Evolutionary conservation across 2,797 vertebrate species (phyloP).

Genomic region (Cossypha dichroa): DNA sequence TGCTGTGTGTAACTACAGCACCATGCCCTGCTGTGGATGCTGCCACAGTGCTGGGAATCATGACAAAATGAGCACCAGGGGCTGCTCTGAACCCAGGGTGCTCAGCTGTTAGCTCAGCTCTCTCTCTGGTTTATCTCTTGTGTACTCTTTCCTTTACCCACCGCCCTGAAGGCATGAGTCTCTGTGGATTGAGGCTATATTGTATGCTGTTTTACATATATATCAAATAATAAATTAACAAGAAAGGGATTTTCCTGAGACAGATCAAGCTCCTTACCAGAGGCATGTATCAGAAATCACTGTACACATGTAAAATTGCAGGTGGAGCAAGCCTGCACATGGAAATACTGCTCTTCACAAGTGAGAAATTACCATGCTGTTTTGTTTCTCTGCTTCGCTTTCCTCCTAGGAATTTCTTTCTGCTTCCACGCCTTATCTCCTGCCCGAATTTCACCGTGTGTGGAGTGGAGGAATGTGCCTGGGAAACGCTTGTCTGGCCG

Average conservation of each 20-base stretch:
- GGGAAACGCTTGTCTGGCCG: background rate
- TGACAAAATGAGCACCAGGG: background rate
- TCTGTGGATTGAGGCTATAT: background rate
- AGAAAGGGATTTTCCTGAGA: slow-evolving; percentile 55
- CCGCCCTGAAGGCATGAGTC: background rate
- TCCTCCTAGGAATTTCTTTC: slow-evolving; percentile 36
- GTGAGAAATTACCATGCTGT: slow-evolving; percentile 15
- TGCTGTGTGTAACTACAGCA: background rate
- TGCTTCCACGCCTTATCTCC: slow-evolving; percentile 1
- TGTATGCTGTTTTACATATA: slow-evolving; percentile 39
- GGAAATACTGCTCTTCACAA: background rate
- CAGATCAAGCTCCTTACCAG: slow-evolving; percentile 42
- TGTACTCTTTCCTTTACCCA: background rate
- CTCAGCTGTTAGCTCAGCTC: background rate
- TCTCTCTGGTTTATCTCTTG: background rate
- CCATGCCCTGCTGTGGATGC: background rate
- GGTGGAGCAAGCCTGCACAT: slow-evolving; percentile 19
- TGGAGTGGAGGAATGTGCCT: background rate
- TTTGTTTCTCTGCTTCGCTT: background rate
- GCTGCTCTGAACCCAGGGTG: background rate
- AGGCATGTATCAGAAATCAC: slow-evolving; percentile 11
- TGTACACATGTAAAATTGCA: slow-evolving; percentile 18
- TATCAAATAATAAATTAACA: slow-evolving; percentile 54
- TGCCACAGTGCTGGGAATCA: background rate
- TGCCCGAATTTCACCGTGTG: background rate